These are phyloP conservation scores for Watsonalla cultraria DNA, from an alignment of 2,888 invertebrate species.

Conservation along the genomic window DNA sequence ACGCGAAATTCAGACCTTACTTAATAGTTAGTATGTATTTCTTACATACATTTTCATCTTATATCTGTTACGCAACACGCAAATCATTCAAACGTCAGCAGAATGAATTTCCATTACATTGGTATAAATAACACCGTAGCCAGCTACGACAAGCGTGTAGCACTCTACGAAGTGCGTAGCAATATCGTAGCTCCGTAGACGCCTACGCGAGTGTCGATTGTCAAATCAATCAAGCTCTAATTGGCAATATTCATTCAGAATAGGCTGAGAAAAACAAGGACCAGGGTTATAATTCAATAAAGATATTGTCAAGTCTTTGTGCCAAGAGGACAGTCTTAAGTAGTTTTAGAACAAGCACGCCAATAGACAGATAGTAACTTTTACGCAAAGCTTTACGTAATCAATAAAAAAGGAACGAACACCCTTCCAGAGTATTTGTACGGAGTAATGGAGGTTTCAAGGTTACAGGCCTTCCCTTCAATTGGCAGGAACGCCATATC, in stretches of 20 bases:
- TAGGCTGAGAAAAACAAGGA: too few relatives aligned
- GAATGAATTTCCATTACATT: background rate
- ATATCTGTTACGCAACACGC: too few relatives aligned
- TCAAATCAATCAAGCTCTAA: background rate
- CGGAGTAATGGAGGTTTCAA: background rate
- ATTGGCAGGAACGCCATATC: background rate
- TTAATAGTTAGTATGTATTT: too few relatives aligned
- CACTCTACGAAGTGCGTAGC: slow-evolving; percentile 2
- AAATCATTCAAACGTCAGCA: background rate
- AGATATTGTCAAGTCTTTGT: too few relatives aligned
- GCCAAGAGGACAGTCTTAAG: too few relatives aligned
- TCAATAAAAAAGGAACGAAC: background rate
- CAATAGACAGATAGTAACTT: background rate
- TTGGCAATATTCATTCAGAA: background rate
- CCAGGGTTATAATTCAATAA: too few relatives aligned
- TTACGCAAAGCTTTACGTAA: background rate
- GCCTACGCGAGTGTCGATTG: background rate
- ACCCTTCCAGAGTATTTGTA: background rate
- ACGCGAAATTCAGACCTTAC: too few relatives aligned
- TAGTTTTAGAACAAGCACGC: too few relatives aligned
- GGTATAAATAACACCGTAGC: background rate
- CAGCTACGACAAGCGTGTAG: slow-evolving; percentile 5
- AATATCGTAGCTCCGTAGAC: slow-evolving; percentile 1
- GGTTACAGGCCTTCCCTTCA: background rate
- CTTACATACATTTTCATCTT: too few relatives aligned